Percentiles rank a stretch among this genome's conserved stretches.
Evolutionary conservation across 2,113 vertebrate species (phyloP).

Genomic region (Gulo gulo): DNA sequence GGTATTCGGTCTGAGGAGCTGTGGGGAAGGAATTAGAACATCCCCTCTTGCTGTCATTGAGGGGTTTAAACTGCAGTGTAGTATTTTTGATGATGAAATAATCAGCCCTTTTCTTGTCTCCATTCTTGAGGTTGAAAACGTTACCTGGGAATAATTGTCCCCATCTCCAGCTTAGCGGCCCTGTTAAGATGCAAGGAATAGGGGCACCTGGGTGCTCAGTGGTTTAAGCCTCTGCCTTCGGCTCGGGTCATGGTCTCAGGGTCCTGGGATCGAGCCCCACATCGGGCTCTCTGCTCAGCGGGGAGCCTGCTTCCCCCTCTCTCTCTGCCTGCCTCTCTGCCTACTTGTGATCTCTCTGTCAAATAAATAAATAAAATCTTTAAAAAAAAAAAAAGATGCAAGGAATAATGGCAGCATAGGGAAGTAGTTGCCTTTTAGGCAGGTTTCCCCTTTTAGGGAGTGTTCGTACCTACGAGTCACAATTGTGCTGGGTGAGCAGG

Average conservation of each 20-base stretch:
- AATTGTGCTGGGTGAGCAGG: background rate
- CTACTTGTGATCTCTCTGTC: too few species aligned
- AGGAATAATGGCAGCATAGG: background rate
- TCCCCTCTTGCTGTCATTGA: fast-evolving
- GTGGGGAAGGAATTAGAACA: background rate
- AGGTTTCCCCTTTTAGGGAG: background rate
- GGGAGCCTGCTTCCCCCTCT: too few species aligned
- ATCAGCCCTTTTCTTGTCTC: background rate
- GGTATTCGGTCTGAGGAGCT: background rate
- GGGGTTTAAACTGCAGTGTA: background rate
- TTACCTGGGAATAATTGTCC: background rate
- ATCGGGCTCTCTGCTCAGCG: too few species aligned
- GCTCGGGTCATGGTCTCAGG: too few species aligned
- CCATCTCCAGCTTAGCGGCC: background rate
- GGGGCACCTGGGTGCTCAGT: too few species aligned
- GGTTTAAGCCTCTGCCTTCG: too few species aligned
- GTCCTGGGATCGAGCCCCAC: too few species aligned
- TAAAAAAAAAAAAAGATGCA: too few species aligned
- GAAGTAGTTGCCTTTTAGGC: background rate
- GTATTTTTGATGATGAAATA: background rate
- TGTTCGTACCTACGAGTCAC: fast-evolving
- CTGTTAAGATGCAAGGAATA: background rate
- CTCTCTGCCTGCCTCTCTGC: too few species aligned
- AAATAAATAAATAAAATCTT: too few species aligned
- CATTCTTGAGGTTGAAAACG: background rate